These are phyloP conservation scores for Ranitomeya variabilis DNA, from an alignment of 2,113 vertebrate genomes.

Conservation along the genomic window DNA sequence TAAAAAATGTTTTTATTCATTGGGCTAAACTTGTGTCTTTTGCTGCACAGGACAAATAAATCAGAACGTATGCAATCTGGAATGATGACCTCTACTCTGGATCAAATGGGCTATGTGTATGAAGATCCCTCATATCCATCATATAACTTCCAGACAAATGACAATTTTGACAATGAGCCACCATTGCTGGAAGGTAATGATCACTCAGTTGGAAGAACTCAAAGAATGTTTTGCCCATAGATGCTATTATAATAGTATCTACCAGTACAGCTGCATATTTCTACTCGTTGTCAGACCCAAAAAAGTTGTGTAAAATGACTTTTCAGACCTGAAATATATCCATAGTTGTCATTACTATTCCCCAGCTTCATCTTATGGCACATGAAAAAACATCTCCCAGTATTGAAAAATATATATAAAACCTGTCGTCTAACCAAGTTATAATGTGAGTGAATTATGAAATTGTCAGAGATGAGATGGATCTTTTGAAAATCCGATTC, in stretches of 20 bases:
- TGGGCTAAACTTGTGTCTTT: not conserved
- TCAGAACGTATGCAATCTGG: constrained; percentile 57
- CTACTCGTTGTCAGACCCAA: not conserved
- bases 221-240: not conserved
- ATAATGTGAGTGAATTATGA: too few relatives aligned
- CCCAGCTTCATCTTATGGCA: too few relatives aligned
- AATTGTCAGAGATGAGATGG: too few relatives aligned
- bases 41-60: constrained; percentile 7
- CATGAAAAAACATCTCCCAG: too few relatives aligned
- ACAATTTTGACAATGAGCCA: constrained; percentile 79
- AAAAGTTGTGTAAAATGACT: not conserved
- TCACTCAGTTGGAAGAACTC: not conserved
- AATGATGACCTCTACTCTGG: constrained; percentile 58
- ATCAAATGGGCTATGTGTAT: constrained; percentile 71
- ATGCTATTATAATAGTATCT: not conserved
- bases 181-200: constrained; percentile 83
- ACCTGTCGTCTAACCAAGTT: too few relatives aligned
- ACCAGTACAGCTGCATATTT: not conserved
- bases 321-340: not conserved
- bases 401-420: too few relatives aligned
- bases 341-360: too few relatives aligned
- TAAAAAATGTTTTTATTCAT: not conserved
- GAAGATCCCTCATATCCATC: constrained; percentile 64
- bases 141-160: constrained; percentile 61
- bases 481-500: too few relatives aligned